Evolutionary conservation across 2,888 invertebrate species (phyloP).

Genomic region (Catocala nupta): DNA sequence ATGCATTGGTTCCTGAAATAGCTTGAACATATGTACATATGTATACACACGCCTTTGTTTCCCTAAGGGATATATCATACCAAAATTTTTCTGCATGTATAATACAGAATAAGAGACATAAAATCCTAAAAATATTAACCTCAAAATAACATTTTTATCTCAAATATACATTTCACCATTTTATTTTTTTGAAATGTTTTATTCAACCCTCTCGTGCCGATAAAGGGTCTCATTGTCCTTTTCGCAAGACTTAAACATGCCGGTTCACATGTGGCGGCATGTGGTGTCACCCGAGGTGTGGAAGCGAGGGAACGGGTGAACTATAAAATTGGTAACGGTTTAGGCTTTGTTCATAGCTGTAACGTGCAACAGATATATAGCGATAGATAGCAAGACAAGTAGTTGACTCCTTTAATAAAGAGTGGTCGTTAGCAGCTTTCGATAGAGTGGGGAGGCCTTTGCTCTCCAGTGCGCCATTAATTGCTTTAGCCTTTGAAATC

Average conservation of each 20-base stretch:
- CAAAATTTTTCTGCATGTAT: no score
- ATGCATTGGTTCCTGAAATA: no score
- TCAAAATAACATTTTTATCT: not conserved
- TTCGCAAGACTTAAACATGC: constrained; percentile 42
- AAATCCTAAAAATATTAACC: not conserved
- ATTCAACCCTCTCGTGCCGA: constrained; percentile 32
- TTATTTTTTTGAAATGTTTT: constrained; percentile 20
- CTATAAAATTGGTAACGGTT: constrained; percentile 68
- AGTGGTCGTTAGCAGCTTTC: no score
- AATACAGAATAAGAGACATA: not conserved
- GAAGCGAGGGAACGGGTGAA: constrained; percentile 59
- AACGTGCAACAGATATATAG: not conserved
- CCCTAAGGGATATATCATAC: no score
- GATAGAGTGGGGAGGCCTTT: no score
- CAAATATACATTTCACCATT: not conserved
- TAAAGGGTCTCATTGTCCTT: constrained; percentile 36
- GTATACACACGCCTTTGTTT: no score
- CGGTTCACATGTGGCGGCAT: constrained; percentile 44
- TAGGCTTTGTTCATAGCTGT: constrained; percentile 44
- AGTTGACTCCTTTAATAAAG: no score
- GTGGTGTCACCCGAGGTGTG: constrained; percentile 60
- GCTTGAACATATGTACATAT: no score
- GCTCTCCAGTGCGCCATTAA: no score
- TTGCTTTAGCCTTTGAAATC: no score
- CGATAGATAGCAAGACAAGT: no score